phyloP scores from a whole-genome alignment of 2,113 vertebrate genomes.

The Pycnonotus jocosus region DNA sequence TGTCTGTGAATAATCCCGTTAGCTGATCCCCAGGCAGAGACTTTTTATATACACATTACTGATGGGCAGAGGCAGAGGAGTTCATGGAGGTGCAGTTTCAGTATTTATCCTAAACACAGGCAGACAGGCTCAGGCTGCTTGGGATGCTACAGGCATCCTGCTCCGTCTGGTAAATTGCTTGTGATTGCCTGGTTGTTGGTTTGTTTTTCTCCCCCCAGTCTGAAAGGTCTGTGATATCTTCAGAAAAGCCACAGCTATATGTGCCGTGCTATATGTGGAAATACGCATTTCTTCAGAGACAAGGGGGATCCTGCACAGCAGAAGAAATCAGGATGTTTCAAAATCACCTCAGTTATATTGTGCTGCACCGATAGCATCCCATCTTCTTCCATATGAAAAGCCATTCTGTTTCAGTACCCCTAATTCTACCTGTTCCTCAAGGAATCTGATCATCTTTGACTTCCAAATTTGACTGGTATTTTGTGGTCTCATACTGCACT shows the following conservation, averaged over 20 bases:
- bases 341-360: neutral
- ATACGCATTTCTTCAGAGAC: neutral
- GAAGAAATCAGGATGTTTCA: neutral
- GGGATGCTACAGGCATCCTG: constrained; percentile 53
- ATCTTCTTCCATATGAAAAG: neutral
- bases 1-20: constrained; percentile 60
- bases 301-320: neutral
- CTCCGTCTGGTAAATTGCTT: constrained; percentile 45
- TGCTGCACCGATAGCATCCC: neutral
- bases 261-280: neutral
- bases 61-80: constrained; percentile 51
- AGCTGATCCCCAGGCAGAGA: constrained; percentile 50
- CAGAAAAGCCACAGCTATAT: neutral
- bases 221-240: neutral
- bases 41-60: constrained; percentile 47
- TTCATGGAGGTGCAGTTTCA: constrained; percentile 28
- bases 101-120: constrained; percentile 52
- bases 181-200: constrained; percentile 35
- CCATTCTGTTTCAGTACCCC: neutral
- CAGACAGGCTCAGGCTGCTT: constrained; percentile 57
- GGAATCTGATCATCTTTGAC: neutral
- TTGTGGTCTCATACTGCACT: neutral
- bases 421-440: neutral
- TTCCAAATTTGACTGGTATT: neutral
- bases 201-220: neutral